Base-by-base conservation (phyloP, 1,140 invertebrate genomes). In the Hetaerina americana region DNA sequence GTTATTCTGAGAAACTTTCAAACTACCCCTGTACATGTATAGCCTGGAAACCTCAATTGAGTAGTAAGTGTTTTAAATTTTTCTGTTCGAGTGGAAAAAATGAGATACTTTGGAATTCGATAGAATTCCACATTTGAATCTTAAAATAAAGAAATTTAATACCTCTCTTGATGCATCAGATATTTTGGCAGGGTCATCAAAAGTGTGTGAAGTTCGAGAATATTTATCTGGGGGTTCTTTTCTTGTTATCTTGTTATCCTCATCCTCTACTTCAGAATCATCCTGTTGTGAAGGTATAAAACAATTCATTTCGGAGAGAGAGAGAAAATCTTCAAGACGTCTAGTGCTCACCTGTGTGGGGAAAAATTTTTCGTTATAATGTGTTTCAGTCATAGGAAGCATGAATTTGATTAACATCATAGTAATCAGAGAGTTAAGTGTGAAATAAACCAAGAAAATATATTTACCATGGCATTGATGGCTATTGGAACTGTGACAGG, bases 401-500 rank as follows among this genome's bases (percentile, higher is more conserved):
- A 57, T 57, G 49, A 15, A 57, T 57, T 57, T 22, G 49, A 66
- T 68, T 68, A 27, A 26, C 3, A 66, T 73, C 22, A 70, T 29
- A 57, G 8, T 24, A 71, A 66, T 49, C 27, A 0, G 22, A 49
- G 28, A n/a, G n/a, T n/a, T n/a, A n/a, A n/a, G 70, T 18, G 15
- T 10, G n/a, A 28, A 72, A 5, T 15, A 68, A 49, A 66, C 26
- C 24, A 68, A 2, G 26, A 49, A 24, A 66, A n/a, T n/a, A n/a
- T n/a, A 71, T 85, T 88, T 79, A 92, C 90, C 79, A 86, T 81
- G 6, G 90, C 90, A 75, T 87, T 88, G 73, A 92, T 89, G 18
- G 91, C 85, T 76, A 92, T 91, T 1, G 91, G 88, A 26, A 93
- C 85, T 5, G 89, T 90, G 69, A 92, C 86, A 0, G 92, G 91